These are phyloP conservation scores for Tyria jacobaeae DNA, from an alignment of 2,888 invertebrate species.

Conservation along the genomic window DNA sequence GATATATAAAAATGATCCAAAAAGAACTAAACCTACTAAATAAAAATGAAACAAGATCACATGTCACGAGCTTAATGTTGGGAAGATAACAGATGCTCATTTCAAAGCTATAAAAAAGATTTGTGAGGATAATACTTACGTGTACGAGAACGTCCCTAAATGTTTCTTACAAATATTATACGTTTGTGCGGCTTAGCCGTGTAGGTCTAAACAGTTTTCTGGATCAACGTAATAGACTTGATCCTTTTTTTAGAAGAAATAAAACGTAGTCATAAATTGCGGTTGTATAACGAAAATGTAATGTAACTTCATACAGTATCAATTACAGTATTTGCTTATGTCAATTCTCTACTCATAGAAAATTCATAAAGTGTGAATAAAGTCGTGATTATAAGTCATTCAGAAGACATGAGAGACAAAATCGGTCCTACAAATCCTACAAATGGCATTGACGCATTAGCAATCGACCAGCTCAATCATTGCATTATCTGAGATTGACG, in stretches of 20 bases:
- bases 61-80: constrained; percentile 11
- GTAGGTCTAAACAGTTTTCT: constrained; percentile 17
- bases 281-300: neutral
- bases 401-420: too few species aligned
- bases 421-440: too few species aligned
- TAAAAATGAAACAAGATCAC: constrained; percentile 6
- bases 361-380: too few species aligned
- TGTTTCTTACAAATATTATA: constrained; percentile 21
- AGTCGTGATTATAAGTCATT: too few species aligned
- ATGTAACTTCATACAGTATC: too few species aligned
- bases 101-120: constrained; percentile 36
- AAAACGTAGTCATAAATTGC: constrained; percentile 2
- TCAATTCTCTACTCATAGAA: too few species aligned
- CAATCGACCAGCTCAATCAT: too few species aligned
- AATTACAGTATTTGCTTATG: too few species aligned
- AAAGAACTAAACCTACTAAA: neutral
- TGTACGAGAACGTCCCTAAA: constrained; percentile 13
- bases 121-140: constrained; percentile 29
- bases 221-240: constrained; percentile 12
- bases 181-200: neutral
- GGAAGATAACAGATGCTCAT: constrained; percentile 27
- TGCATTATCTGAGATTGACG: too few species aligned
- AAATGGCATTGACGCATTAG: too few species aligned
- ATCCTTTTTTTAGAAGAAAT: constrained; percentile 9
- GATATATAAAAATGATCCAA: neutral